These are phyloP conservation scores for Ceyx erithaca DNA, from an alignment of 2,797 vertebrate species.

Conservation along the genomic window DNA sequence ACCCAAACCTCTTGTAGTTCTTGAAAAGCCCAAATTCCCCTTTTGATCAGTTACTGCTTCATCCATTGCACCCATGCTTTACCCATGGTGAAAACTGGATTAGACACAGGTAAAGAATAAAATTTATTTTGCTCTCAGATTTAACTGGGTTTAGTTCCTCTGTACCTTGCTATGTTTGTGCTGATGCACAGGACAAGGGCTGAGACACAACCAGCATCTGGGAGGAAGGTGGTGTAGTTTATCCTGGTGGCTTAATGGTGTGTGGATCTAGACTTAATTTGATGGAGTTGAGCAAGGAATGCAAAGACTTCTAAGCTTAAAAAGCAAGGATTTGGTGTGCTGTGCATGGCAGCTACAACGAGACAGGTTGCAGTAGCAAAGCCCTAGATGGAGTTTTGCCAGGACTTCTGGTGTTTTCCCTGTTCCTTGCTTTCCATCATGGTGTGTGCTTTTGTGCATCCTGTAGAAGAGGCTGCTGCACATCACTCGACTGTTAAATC, in stretches of 20 bases:
- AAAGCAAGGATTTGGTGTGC: not conserved
- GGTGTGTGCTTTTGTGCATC: not conserved
- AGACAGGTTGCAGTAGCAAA: not conserved
- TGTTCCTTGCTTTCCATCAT: not conserved
- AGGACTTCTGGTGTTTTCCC: not conserved
- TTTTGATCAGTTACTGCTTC: not conserved
- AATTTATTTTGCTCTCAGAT: not conserved
- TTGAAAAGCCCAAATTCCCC: not conserved
- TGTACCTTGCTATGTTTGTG: not conserved
- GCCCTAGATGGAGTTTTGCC: not conserved
- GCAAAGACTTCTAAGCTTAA: not conserved
- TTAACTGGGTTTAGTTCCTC: not conserved
- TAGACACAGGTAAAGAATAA: not conserved
- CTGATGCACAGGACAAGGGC: not conserved
- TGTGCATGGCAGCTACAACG: not conserved
- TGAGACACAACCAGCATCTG: not conserved
- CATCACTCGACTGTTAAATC: not conserved
- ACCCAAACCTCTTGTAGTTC: not conserved
- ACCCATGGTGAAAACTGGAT: not conserved
- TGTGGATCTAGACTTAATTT: not conserved
- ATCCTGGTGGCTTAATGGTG: not conserved
- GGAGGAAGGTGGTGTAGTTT: not conserved
- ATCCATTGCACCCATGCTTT: not conserved
- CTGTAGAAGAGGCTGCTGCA: not conserved
- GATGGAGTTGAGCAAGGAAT: not conserved